phyloP scores from a whole-genome alignment of 2,113 vertebrate species.

The Calyptommatus sinebrachiatus region DNA sequence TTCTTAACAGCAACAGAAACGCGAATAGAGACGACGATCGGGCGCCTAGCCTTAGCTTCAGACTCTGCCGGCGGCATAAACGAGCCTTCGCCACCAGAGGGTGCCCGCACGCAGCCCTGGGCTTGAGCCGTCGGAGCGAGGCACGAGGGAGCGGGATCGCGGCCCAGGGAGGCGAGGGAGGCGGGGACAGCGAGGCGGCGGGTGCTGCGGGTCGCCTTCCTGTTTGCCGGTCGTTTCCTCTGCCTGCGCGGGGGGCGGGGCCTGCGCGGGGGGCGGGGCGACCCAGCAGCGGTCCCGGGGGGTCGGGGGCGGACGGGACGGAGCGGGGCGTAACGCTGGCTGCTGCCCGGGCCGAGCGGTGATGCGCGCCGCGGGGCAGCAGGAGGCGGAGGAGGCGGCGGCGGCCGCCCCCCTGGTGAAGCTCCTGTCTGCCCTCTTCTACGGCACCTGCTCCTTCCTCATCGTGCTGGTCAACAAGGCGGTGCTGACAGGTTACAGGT shows the following conservation, averaged over 20 bases:
- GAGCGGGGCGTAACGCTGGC: neutral
- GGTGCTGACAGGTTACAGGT: constrained; percentile 86
- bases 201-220: neutral
- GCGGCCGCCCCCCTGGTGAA: constrained; percentile 38
- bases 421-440: constrained; percentile 80
- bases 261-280: neutral
- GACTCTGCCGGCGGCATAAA: too few relatives aligned
- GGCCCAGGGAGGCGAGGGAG: neutral
- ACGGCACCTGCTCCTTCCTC: constrained; percentile 83
- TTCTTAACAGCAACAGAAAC: too few relatives aligned
- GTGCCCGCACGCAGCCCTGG: neutral
- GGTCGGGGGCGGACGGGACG: neutral
- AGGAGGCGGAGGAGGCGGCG: fast-evolving
- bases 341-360: neutral
- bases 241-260: neutral
- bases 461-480: constrained; percentile 88
- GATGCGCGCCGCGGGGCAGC: constrained; percentile 34
- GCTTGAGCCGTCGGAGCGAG: neutral
- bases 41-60: too few relatives aligned
- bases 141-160: too few relatives aligned
- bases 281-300: neutral
- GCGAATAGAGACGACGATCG: too few relatives aligned
- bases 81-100: neutral
- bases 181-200: neutral
- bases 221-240: neutral